Evolutionary conservation across 2,888 invertebrate species (phyloP), one percentile per base, ranked within the genome.

Genomic region (Erebia epiphron): DNA sequence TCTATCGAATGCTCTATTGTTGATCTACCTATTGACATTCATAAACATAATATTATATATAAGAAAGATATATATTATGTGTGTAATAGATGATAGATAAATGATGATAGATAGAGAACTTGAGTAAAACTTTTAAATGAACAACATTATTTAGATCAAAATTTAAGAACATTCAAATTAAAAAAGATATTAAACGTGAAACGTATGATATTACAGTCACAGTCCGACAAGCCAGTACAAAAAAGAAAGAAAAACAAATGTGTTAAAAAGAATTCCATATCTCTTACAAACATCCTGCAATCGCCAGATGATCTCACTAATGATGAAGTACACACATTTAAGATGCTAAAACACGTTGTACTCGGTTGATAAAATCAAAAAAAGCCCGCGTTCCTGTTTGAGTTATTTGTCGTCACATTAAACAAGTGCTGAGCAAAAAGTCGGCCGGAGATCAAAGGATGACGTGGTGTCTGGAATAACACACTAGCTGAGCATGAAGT

Each of bases 371-470:
- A 87, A 89, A 89, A 90, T 86, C 84, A 91, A 89, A 91, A 91
- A 88, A 85, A 86, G 79, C 82, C 14, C 78, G 83, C 86, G 82
- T 85, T 86, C 82, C 86, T 85, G 87, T 86, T 89, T 89, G 89
- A 91, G 88, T 90, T 92, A 91, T 92, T 91, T 92, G 92, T 92
- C 92, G 88, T 91, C 91, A 84, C 91, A 91, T 91, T 89, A 92
- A 90, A 88, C 88, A 82, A 90, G 88, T 86, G 86, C 86, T 86
- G 78, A 76, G 85, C 91, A 91, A 92, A 92, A 92, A 90, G 91
- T 86, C 81, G 84, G 84, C 82, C 79, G 79, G 83, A 89, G 86
- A 91, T 93, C 92, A 93, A 93, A 93, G 83, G 82, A 81, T 91
- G 90, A 90, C 88, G 89, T 81, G 86, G 77, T 78, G 82, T 82